Evolutionary conservation across 2,113 vertebrate genomes (phyloP).

Genomic region (Thinocorus orbignyianus): DNA sequence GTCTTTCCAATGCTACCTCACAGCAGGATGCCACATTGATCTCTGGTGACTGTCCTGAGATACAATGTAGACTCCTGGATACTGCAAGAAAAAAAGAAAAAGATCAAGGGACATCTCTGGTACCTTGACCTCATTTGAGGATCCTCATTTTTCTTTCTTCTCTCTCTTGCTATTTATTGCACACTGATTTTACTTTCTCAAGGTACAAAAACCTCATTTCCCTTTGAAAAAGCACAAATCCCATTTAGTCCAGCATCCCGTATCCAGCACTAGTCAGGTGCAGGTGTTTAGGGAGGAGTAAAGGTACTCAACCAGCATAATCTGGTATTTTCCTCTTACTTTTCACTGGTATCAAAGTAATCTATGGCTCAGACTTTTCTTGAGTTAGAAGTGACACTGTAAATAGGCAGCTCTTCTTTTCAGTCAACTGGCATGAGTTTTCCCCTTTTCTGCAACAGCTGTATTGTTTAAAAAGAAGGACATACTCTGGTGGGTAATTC

Average conservation of each 20-base stretch:
- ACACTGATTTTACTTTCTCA: background rate
- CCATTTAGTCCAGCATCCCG: background rate
- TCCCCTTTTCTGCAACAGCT: background rate
- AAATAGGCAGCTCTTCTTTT: background rate
- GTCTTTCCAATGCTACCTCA: background rate
- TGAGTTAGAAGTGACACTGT: background rate
- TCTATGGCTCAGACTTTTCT: background rate
- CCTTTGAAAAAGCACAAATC: background rate
- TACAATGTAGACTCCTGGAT: background rate
- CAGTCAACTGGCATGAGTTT: background rate
- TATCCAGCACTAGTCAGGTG: background rate
- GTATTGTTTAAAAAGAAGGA: background rate
- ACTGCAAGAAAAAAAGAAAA: background rate
- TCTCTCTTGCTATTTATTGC: background rate
- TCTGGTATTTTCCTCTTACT: background rate
- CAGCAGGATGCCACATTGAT: background rate
- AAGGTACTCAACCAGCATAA: background rate
- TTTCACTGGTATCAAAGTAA: background rate
- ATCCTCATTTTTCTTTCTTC: background rate
- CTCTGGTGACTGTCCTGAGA: background rate
- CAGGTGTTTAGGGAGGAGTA: background rate
- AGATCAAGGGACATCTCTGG: background rate
- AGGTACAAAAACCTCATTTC: background rate
- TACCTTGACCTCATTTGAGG: background rate
- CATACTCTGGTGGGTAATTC: background rate